Conservation (phyloP, 2,888 invertebrate genomes). For the Vesta saturnalis region DNA sequence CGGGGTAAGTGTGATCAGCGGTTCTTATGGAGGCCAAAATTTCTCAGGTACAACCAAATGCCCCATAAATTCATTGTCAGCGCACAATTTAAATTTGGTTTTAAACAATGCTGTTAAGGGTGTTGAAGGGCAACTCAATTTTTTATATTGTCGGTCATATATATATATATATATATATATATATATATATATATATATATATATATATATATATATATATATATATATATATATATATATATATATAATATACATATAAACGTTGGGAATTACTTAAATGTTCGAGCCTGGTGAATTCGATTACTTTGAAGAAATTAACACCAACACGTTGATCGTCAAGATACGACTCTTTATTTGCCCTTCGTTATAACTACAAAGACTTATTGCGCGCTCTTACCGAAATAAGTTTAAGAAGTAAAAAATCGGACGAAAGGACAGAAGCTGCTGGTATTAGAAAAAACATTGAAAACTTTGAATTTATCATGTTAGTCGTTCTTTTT, state of each 20-base stretch:
- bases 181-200: too few species aligned
- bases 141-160: constrained; percentile 23
- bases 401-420: constrained; percentile 10
- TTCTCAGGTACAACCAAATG: background rate
- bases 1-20: constrained; percentile 18
- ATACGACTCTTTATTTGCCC: background rate
- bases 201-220: too few species aligned
- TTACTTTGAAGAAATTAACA: background rate
- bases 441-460: too few species aligned
- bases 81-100: constrained; percentile 23
- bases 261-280: constrained; percentile 11
- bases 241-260: constrained; percentile 19
- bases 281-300: background rate
- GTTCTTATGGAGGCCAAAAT: background rate
- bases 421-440: background rate
- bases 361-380: background rate
- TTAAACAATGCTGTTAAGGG: constrained; percentile 19
- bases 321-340: constrained; percentile 1
- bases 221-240: too few species aligned
- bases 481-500: background rate
- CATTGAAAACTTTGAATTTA: background rate
- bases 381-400: background rate
- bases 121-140: constrained; percentile 15
- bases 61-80: constrained; percentile 13
- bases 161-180: too few species aligned